Base-by-base conservation (phyloP, 2,888 invertebrate genomes). In the Ectemnius continuus region DNA sequence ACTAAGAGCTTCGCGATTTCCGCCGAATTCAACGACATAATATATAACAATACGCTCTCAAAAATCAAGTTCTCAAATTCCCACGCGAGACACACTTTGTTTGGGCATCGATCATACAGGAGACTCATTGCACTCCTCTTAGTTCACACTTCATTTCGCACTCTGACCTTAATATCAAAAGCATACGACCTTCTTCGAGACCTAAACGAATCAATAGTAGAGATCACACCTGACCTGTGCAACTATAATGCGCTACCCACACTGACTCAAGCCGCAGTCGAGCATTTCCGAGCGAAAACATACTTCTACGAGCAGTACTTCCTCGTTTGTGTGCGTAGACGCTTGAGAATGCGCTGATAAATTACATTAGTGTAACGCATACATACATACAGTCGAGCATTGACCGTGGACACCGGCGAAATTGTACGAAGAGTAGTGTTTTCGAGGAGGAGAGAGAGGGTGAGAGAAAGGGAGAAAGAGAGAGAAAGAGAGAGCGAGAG, bases 221-320 rank as follows among this genome's bases (percentile, higher is more conserved):
- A 36, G 36, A 56, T 18, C 36, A 36, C 16, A 16, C 64, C 56
- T 64, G 64, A 36, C 45, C 36, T 57, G 64, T 64, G 46, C 64
- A n/a, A 26, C 48, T 11, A 14, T 48, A 16, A 11, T 61, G n/a
- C 62, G 47, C 48, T 4, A 13, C 47, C 16, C 58, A 20, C 63
- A 62, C 18, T 26, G 18, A 14, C 28, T 45, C 64, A 63, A 60
- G 18, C 13, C 62, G 13, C 61, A 59, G 20, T 61, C 18, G 57
- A 64, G 23, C 61, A 60, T 26, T 59, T 57, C 46, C 28, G 23
- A 48, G 28, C 67, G 57, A 56, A 47, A 28, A 26, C 48, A 36
- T 67, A 58, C 66, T 68, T 75, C 63, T 72, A 72, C 65, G 56
- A 76, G 45, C 28, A 20, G 26, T 60, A 56, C 16, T 61, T 46